phyloP scores from a whole-genome alignment of 37 sponge, comb jelly and placozoan species.

The Beroe forskalii region DNA sequence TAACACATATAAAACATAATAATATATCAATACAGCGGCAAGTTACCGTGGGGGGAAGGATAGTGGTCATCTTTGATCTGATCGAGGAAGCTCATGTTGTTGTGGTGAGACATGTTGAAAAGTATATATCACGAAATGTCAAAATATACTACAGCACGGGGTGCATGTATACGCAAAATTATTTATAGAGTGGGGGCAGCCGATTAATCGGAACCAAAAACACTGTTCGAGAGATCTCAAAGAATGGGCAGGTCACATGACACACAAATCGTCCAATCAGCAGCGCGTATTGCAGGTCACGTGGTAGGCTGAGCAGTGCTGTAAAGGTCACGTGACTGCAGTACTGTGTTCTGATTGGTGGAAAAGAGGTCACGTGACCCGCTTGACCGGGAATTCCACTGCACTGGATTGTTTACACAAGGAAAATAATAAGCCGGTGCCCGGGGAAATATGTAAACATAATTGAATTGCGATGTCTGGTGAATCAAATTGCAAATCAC shows the following conservation, averaged over 20 bases:
- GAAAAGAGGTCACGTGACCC: neutral
- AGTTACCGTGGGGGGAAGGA: no score
- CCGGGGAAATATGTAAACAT: neutral
- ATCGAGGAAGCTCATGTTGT: conserved; percentile 40
- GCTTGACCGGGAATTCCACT: neutral
- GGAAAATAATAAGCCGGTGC: neutral
- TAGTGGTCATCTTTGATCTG: conserved; percentile 21
- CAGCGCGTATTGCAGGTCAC: no score
- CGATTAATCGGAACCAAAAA: conserved; percentile 59
- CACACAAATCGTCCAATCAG: no score
- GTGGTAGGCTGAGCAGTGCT: no score
- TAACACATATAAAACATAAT: no score
- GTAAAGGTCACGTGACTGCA: no score
- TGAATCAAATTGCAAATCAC: conserved; percentile 28
- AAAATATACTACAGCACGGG: no score
- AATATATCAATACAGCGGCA: no score
- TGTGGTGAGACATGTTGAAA: conserved; percentile 29
- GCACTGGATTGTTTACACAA: conserved; percentile 40
- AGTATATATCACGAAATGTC: no score
- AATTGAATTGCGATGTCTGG: conserved; percentile 39
- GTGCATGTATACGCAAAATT: conserved; percentile 39
- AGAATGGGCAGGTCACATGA: no score
- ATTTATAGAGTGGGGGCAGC: neutral
- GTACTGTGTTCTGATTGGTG: neutral
- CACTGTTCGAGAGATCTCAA: no score